A percentile compares a stretch with the other conserved stretches of the same genome.
These are phyloP conservation scores for Bombus waltoni DNA, from an alignment of 1,140 invertebrate genomes.

Conservation along the genomic window DNA sequence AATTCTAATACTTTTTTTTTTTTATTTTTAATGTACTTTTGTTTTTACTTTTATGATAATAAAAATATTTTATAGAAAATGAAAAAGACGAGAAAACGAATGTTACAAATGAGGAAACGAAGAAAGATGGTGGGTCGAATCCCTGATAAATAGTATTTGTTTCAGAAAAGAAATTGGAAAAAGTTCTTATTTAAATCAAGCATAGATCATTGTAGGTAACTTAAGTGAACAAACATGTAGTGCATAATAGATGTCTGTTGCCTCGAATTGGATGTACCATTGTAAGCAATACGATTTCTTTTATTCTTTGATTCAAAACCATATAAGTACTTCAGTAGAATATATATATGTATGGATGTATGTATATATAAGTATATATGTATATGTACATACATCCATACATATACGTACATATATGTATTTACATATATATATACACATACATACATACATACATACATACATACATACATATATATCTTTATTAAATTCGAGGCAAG, in stretches of 20 bases:
- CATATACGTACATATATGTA: not conserved
- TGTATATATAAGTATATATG: not conserved
- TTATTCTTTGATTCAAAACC: constrained; percentile 21
- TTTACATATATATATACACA: not conserved
- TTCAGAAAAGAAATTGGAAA: constrained; percentile 42
- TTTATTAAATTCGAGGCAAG: constrained; percentile 35
- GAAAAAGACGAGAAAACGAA: constrained; percentile 86
- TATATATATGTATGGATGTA: no score
- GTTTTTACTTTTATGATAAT: not conserved
- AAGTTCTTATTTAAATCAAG: constrained; percentile 70
- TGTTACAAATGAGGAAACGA: constrained; percentile 84
- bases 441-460: accelerated
- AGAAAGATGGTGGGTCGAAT: constrained; percentile 84
- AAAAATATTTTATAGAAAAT: constrained; percentile 82
- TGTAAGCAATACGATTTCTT: constrained; percentile 24
- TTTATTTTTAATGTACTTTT: not conserved
- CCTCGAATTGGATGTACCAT: constrained; percentile 45
- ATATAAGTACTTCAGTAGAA: not conserved
- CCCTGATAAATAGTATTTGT: constrained; percentile 75
- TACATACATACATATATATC: constrained; percentile 5
- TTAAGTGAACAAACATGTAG: constrained; percentile 46
- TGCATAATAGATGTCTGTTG: constrained; percentile 38
- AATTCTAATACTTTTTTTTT: constrained; percentile 35
- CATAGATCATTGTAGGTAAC: constrained; percentile 63
- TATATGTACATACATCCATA: not conserved